Evolutionary conservation across 2,113 vertebrate species (phyloP).

Genomic region (Thalassoma bifasciatum): DNA sequence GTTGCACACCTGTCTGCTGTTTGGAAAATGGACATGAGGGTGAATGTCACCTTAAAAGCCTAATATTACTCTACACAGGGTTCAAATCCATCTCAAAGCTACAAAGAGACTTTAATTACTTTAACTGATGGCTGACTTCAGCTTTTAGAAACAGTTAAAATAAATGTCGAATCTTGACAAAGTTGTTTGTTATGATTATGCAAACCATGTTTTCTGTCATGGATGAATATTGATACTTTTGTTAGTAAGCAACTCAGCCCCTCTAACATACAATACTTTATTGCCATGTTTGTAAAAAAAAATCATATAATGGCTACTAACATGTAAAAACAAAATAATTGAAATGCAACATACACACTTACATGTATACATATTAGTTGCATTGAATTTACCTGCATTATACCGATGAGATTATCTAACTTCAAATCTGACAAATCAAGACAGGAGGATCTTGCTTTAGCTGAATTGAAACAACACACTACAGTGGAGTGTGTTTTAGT

Average conservation of each 20-base stretch:
- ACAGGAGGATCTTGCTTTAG: constrained; percentile 18
- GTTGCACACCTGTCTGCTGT: constrained; percentile 50
- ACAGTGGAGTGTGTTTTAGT: constrained; percentile 1
- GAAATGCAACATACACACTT: constrained; percentile 27
- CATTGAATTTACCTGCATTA: constrained; percentile 29
- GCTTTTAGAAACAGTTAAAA: constrained; percentile 37
- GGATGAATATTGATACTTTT: constrained; percentile 45
- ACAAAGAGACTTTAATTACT: constrained; percentile 23
- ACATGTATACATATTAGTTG: constrained; percentile 19
- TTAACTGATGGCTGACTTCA: constrained; percentile 20
- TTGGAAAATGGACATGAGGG: constrained; percentile 35
- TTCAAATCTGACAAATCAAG: constrained; percentile 46
- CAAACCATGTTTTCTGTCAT: constrained; percentile 61
- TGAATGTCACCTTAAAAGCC: constrained; percentile 53
- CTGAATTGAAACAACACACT: constrained; percentile 22
- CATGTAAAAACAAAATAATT: constrained; percentile 40
- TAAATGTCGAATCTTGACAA: constrained; percentile 38
- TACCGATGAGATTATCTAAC: constrained; percentile 36
- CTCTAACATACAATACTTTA: constrained; percentile 7
- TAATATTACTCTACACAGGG: constrained; percentile 68
- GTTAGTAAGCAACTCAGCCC: constrained; percentile 31
- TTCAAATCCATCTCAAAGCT: constrained; percentile 36
- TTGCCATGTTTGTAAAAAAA: constrained; percentile 45
- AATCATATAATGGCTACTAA: constrained; percentile 51
- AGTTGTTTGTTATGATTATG: constrained; percentile 81